phyloP scores from a whole-genome alignment of 2,113 vertebrate species.

The Dipodomys stephensi region DNA sequence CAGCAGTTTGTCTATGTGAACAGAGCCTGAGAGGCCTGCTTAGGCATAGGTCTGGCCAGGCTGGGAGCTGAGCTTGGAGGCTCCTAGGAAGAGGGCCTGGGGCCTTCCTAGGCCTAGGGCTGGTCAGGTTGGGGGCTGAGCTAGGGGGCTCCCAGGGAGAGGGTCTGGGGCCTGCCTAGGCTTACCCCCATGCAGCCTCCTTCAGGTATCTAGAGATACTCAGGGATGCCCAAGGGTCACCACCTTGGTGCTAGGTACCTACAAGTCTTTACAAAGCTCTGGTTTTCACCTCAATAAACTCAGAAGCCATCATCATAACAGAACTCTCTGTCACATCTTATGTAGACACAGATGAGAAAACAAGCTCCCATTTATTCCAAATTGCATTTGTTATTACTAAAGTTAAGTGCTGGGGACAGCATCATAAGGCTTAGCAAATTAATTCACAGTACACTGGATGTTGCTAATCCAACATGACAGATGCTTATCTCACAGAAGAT shows the following conservation, averaged over 20 bases:
- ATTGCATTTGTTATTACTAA: conserved; percentile 80
- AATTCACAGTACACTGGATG: conserved; percentile 76
- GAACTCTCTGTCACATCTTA: conserved; percentile 36
- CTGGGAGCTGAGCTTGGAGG: no score
- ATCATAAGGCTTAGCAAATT: conserved; percentile 69
- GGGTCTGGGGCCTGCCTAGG: rapidly evolving
- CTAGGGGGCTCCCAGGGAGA: rapidly evolving
- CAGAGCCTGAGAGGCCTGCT: no score
- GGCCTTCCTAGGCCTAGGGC: rapidly evolving
- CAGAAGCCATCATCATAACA: not conserved
- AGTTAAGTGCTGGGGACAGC: conserved; percentile 72
- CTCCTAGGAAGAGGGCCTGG: rapidly evolving
- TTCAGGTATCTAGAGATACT: rapidly evolving
- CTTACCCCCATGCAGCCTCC: rapidly evolving
- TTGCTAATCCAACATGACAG: conserved; percentile 66
- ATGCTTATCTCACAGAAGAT: conserved; percentile 80
- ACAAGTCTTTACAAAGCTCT: not conserved
- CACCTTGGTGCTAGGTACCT: not conserved
- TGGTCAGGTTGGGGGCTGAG: no score
- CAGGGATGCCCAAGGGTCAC: not conserved
- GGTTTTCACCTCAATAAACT: not conserved
- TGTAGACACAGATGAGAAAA: conserved; percentile 71
- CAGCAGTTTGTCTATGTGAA: rapidly evolving
- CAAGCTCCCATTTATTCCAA: conserved; percentile 77
- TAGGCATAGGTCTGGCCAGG: rapidly evolving